Percentiles rank a stretch among this genome's conserved stretches.
Conservation (phyloP, 2,888 invertebrate genomes). For the Trissonchulus latispiculum region DNA sequence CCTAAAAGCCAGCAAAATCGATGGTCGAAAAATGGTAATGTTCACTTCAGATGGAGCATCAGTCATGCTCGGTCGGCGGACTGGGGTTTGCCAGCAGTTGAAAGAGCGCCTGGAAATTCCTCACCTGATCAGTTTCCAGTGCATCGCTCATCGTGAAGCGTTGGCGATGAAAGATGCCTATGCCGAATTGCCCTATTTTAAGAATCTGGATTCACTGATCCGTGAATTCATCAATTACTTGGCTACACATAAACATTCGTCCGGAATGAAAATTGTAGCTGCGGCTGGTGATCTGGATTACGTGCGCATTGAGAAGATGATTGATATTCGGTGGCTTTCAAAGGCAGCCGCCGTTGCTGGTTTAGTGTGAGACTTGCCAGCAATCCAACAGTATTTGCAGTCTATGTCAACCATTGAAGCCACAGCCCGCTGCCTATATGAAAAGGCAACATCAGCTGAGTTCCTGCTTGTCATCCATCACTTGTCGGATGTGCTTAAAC, state of each 20-base stretch:
- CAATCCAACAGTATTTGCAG: background rate
- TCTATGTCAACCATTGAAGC: background rate
- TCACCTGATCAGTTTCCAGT: background rate
- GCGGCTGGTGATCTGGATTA: background rate
- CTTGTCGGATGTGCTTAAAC: background rate
- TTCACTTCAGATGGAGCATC: constrained; percentile 10
- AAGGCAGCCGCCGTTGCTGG: background rate
- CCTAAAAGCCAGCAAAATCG: background rate
- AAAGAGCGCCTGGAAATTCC: background rate
- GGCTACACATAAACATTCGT: constrained; percentile 3
- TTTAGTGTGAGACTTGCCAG: background rate
- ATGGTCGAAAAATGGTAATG: background rate
- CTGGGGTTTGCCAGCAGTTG: background rate
- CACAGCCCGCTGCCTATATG: background rate
- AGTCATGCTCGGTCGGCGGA: background rate
- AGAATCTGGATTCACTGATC: background rate
- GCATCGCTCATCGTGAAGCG: constrained; percentile 2
- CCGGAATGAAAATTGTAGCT: background rate
- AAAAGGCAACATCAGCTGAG: background rate
- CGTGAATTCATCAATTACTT: background rate
- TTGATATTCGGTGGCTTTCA: constrained; percentile 6
- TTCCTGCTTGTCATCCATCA: constrained; percentile 1
- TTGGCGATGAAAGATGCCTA: too few relatives aligned
- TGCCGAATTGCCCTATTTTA: background rate
- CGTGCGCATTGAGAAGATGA: background rate